phyloP scores from a whole-genome alignment of 1,140 invertebrate genomes.

The Cotesia chilonis region DNA sequence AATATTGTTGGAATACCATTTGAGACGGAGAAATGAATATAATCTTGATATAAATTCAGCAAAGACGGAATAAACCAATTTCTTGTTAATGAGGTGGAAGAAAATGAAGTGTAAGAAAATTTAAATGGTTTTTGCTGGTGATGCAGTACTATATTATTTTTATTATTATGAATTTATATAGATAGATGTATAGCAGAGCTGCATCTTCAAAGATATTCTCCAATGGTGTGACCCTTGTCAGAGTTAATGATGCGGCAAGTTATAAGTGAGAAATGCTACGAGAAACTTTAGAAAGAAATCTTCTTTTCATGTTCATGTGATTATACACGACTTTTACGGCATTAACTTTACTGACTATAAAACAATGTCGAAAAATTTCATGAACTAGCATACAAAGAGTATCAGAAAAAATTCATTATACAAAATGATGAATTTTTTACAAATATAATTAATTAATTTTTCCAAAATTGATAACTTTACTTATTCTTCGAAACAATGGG shows the following conservation, averaged over 20 bases:
- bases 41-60: neutral
- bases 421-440: too few species aligned
- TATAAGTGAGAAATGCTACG: conserved; percentile 15
- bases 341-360: too few species aligned
- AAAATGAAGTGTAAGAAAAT: conserved; percentile 40
- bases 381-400: too few species aligned
- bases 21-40: conserved; percentile 1
- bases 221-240: neutral
- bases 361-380: too few species aligned
- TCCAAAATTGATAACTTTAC: too few species aligned
- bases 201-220: neutral
- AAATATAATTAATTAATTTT: too few species aligned
- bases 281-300: neutral
- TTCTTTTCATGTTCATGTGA: conserved; percentile 8
- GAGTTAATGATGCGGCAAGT: conserved; percentile 30
- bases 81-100: conserved; percentile 54
- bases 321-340: neutral
- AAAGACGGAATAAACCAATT: conserved; percentile 53
- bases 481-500: too few species aligned
- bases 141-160: conserved; percentile 15
- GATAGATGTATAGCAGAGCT: neutral
- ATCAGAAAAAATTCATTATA: too few species aligned
- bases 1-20: neutral
- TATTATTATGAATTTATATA: neutral
- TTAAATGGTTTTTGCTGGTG: conserved; percentile 49